A percentile compares a stretch with the other conserved stretches of the same genome.
Conservation (phyloP, 1,140 invertebrate species). For the Lepidurus arcticus region DNA sequence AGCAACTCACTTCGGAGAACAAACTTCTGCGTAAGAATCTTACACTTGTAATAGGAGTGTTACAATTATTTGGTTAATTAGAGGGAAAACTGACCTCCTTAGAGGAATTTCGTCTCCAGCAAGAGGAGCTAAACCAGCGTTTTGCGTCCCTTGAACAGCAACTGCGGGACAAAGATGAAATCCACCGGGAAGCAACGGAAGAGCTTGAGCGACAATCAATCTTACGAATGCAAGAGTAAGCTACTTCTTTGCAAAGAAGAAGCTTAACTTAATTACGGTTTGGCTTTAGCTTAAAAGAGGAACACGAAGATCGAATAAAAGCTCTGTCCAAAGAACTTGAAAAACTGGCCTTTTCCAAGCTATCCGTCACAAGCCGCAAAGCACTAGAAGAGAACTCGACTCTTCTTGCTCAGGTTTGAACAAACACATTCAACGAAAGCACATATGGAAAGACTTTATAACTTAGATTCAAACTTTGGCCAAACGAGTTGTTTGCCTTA, state of each 20-base stretch:
- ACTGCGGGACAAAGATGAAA: constrained; percentile 25
- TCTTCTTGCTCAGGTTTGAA: constrained; percentile 24
- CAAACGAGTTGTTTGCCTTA: background rate
- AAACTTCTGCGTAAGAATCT: constrained; percentile 30
- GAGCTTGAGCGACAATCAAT: constrained; percentile 22
- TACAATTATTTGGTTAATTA: constrained; percentile 1
- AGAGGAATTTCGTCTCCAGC: constrained; percentile 32
- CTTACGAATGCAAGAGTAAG: constrained; percentile 29
- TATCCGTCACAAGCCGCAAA: background rate
- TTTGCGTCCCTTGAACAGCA: background rate
- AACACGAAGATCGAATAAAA: constrained; percentile 24
- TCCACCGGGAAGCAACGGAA: background rate
- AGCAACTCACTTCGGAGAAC: constrained; percentile 26
- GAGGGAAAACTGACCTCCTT: constrained; percentile 32
- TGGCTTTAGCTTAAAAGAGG: constrained; percentile 27
- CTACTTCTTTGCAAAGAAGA: background rate
- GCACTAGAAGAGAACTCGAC: constrained; percentile 31
- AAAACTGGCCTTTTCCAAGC: constrained; percentile 9
- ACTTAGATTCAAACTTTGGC: background rate
- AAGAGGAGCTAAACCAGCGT: constrained; percentile 15
- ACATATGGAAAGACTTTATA: background rate
- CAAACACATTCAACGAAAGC: background rate
- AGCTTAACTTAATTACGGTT: background rate
- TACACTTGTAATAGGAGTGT: background rate
- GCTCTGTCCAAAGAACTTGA: constrained; percentile 28